Conservation (phyloP, 2,888 invertebrate species). For the Horisme vitalbata region DNA sequence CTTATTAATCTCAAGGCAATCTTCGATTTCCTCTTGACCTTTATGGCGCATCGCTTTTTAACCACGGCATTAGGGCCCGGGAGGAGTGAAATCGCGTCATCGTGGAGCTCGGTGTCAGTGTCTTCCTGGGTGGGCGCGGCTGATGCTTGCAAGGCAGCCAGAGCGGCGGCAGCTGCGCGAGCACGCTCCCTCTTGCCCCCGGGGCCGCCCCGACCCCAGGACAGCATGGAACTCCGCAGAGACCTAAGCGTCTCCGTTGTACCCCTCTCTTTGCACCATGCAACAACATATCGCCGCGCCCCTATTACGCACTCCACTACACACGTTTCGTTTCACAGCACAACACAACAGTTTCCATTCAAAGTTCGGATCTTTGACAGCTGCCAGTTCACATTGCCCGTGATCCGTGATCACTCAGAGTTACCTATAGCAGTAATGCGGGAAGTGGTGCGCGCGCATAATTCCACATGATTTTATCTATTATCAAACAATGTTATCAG, state of each 20-base stretch:
- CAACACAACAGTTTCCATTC: slow-evolving; percentile 26
- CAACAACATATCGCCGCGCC: slow-evolving; percentile 78
- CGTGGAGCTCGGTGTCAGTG: slow-evolving; percentile 52
- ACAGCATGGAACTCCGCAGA: slow-evolving; percentile 77
- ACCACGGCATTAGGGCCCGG: slow-evolving; percentile 71
- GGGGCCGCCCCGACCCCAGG: slow-evolving; percentile 63
- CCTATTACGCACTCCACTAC: slow-evolving; percentile 49
- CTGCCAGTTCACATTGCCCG: not conserved
- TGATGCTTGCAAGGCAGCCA: slow-evolving; percentile 34
- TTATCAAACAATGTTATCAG: slow-evolving; percentile 69
- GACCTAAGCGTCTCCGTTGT: slow-evolving; percentile 80
- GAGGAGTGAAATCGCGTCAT: slow-evolving; percentile 52
- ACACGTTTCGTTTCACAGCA: slow-evolving; percentile 46
- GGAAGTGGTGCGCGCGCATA: slow-evolving; percentile 49
- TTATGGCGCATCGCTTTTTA: slow-evolving; percentile 75
- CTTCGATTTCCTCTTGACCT: slow-evolving; percentile 71
- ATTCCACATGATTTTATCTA: slow-evolving; percentile 60
- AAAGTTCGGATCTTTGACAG: not conserved
- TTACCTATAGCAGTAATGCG: not conserved
- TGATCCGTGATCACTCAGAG: not conserved
- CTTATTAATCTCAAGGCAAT: slow-evolving; percentile 69
- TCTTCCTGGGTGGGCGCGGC: slow-evolving; percentile 49
- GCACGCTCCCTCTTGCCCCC: slow-evolving; percentile 54
- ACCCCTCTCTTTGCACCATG: slow-evolving; percentile 69
- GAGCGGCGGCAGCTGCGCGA: slow-evolving; percentile 39